A percentile compares a stretch with the other conserved stretches of the same genome.
These are phyloP conservation scores for Kryptolebias marmoratus DNA, from an alignment of 2,113 vertebrate species.

Conservation along the genomic window DNA sequence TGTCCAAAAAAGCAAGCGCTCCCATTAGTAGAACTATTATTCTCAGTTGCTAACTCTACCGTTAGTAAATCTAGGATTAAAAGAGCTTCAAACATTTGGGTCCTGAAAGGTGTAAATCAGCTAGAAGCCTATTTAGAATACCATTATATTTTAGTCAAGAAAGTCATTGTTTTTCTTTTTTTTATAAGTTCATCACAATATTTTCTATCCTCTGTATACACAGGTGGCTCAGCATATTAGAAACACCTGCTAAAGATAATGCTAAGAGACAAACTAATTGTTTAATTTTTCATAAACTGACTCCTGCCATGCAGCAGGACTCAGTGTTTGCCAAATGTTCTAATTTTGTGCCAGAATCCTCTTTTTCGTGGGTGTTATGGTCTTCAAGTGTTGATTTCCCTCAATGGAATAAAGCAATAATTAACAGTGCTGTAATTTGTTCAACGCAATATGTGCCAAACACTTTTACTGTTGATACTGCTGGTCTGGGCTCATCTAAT, in stretches of 20 bases:
- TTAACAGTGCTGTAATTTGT: conserved; percentile 20
- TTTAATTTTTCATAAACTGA: not conserved
- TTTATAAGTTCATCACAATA: not conserved
- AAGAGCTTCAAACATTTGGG: too few species aligned
- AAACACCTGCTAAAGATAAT: not conserved
- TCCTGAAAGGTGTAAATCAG: too few species aligned
- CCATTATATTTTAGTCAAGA: too few species aligned
- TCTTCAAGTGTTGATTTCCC: not conserved
- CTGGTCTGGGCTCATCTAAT: conserved; percentile 33
- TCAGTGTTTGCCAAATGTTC: not conserved
- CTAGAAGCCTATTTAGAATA: too few species aligned
- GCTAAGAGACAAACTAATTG: not conserved
- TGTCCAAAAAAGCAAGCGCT: too few species aligned
- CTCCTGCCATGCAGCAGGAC: not conserved
- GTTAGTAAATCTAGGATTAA: too few species aligned
- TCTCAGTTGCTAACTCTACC: too few species aligned
- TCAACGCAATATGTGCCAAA: conserved; percentile 9
- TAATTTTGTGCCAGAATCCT: not conserved
- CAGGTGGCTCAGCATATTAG: not conserved
- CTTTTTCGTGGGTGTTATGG: not conserved
- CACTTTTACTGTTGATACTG: conserved; percentile 24
- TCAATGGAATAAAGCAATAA: conserved; percentile 12
- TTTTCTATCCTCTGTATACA: not conserved
- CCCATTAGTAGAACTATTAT: too few species aligned
- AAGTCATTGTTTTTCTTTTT: too few species aligned